Conservation (phyloP, 1,140 invertebrate genomes). For the Hesperophylax magnus region DNA sequence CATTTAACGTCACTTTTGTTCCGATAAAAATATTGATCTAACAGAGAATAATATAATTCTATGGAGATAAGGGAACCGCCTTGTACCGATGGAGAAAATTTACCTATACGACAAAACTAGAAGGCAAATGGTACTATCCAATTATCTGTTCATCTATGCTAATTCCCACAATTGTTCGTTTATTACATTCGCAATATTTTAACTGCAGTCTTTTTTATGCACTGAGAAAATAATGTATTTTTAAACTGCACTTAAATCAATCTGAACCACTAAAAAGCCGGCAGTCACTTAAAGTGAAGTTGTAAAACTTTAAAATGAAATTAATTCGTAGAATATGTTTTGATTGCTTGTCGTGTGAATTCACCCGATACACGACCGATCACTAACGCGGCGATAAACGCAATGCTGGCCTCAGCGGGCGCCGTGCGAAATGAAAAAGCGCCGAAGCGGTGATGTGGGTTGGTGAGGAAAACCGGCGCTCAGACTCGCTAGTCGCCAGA, state of each 20-base stretch:
- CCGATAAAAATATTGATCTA: slow-evolving; percentile 42
- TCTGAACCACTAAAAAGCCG: not conserved
- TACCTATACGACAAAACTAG: not conserved
- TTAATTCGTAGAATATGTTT: too few species aligned
- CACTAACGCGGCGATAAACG: slow-evolving; percentile 16
- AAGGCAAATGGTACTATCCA: too few species aligned
- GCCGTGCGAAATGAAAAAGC: slow-evolving; percentile 11
- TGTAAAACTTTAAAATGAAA: too few species aligned
- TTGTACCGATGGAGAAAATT: slow-evolving; percentile 12
- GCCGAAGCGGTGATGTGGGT: not conserved
- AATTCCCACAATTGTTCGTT: not conserved
- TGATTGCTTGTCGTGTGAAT: too few species aligned
- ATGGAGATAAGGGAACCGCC: slow-evolving; percentile 27
- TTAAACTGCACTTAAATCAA: not conserved
- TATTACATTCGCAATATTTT: not conserved
- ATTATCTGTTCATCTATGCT: too few species aligned
- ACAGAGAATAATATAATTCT: slow-evolving; percentile 2
- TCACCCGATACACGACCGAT: not conserved
- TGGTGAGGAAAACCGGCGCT: slow-evolving; percentile 24
- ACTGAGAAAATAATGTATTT: not conserved
- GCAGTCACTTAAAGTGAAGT: too few species aligned
- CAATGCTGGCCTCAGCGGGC: not conserved
- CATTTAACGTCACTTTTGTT: not conserved
- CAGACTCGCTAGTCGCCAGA: not conserved
- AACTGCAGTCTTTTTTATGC: not conserved